Evolutionary conservation across 92 coral and sea anemone species (phyloP), one percentile per base, ranked within the genome.

Genomic region (Muricea muricata): DNA sequence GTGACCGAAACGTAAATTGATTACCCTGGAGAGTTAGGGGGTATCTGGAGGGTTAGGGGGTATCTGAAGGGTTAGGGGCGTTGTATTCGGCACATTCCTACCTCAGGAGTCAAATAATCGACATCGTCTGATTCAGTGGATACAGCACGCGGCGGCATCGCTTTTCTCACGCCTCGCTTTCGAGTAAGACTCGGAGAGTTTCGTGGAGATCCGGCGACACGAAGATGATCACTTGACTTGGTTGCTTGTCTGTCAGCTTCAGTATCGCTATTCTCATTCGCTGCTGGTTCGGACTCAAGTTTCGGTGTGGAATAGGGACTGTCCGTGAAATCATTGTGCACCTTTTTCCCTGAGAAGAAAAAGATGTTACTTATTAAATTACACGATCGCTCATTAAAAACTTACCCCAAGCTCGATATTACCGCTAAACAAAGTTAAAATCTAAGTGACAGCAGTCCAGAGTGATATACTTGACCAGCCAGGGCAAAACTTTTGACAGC

Each of bases 141-240:
- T 2, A 24, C 33, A 23, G 20, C 48, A 25, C 42, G 69, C 11
- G 28, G 20, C 7, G 70, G 23, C 50, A 25, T 39, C 18, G 18
- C 41, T 35, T 34, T 20, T 30, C 15, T 32, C 39, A 79, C 57
- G 9, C 79, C 85, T 35, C 83, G 81, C 32, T 72, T 86, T 30
- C 90, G 73, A 25, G 20, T 68, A 24, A 73, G 20, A 26, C 72
- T 73, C 35, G 86, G 90, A 28, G 73, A 69, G 23, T 56, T 29
- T 10, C 61, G 69, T 35, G 68, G 73, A 26, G 73, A 67, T 37
- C 10, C 69, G 2, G 55, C 57, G 0, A 34, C 83, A 10, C 14
- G 69, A 17, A 48, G 77, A n/a, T 6, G 50, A 37, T 78, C 71
- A 15, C 21, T 17, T 30, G 8, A 8, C 7, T 61, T 37, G 11